Conservation (phyloP, 2,797 vertebrate genomes). For the Halcyon smyrnensis region DNA sequence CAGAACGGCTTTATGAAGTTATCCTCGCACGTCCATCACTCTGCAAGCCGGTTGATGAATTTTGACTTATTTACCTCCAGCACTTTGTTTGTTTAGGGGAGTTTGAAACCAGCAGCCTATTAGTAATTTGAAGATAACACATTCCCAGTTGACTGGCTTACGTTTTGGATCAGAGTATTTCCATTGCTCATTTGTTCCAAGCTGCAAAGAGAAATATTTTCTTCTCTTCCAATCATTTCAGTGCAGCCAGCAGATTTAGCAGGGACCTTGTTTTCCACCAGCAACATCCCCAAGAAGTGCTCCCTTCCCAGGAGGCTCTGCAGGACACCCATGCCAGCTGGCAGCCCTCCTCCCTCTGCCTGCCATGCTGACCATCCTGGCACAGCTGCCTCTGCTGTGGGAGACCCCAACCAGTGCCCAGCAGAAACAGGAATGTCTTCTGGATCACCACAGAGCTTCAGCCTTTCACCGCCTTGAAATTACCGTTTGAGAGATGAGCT, state of each 20-base stretch:
- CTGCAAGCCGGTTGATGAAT: not conserved
- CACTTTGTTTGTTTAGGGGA: not conserved
- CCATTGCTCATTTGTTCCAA: not conserved
- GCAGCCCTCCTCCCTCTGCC: not conserved
- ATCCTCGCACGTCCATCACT: accelerated
- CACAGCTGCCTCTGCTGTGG: not conserved
- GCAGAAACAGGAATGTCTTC: not conserved
- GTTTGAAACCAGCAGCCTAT: not conserved
- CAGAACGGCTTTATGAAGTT: not conserved
- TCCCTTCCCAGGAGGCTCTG: not conserved
- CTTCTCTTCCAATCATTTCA: not conserved
- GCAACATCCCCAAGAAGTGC: accelerated
- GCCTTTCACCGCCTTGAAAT: not conserved
- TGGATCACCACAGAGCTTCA: not conserved
- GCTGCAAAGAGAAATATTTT: not conserved
- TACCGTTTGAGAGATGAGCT: not conserved
- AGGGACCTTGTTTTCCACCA: not conserved
- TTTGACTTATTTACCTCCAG: not conserved
- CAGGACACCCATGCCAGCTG: not conserved
- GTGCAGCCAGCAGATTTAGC: not conserved
- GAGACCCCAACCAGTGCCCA: not conserved
- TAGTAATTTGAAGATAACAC: not conserved
- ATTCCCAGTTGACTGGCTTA: not conserved
- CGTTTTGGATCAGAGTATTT: not conserved
- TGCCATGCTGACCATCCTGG: not conserved